A percentile compares a stretch with the other conserved stretches of the same genome.
Evolutionary conservation across 2,797 vertebrate genomes (phyloP).

Genomic region (Myotis pilosus): DNA sequence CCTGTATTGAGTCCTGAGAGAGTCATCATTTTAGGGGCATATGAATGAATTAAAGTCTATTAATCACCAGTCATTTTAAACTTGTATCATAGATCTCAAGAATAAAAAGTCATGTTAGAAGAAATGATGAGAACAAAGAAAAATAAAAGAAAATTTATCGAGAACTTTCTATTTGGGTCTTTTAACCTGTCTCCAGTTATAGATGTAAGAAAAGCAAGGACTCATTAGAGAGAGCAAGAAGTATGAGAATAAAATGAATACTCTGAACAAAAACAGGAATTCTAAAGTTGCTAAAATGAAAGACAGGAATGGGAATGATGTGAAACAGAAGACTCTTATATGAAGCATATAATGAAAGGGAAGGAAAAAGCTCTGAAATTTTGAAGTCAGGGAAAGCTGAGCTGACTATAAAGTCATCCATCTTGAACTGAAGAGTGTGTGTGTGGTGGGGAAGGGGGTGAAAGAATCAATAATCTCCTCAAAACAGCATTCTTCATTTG

Average conservation of each 20-base stretch:
- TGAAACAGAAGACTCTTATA: not conserved
- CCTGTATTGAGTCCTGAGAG: constrained; percentile 55
- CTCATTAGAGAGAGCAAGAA: not conserved
- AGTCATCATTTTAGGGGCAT: constrained; percentile 43
- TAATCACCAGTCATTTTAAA: constrained; percentile 57
- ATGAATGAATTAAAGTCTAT: constrained; percentile 65
- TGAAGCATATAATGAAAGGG: not conserved
- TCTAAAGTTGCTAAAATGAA: not conserved
- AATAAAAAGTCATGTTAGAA: not conserved
- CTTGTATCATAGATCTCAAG: not conserved
- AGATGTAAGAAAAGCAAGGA: not conserved
- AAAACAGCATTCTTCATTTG: not conserved
- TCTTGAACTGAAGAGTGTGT: not conserved
- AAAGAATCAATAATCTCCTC: not conserved
- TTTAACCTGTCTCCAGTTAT: not conserved
- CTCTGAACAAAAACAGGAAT: not conserved
- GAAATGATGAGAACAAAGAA: not conserved
- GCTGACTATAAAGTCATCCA: not conserved
- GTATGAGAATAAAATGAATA: not conserved
- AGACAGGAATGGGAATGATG: not conserved
- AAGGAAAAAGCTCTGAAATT: not conserved
- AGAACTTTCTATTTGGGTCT: not conserved
- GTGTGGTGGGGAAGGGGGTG: not conserved
- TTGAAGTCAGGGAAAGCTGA: not conserved
- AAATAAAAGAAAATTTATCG: not conserved